Evolutionary conservation across 2,113 vertebrate genomes (phyloP).

Genomic region (Pristiophorus japonicus): DNA sequence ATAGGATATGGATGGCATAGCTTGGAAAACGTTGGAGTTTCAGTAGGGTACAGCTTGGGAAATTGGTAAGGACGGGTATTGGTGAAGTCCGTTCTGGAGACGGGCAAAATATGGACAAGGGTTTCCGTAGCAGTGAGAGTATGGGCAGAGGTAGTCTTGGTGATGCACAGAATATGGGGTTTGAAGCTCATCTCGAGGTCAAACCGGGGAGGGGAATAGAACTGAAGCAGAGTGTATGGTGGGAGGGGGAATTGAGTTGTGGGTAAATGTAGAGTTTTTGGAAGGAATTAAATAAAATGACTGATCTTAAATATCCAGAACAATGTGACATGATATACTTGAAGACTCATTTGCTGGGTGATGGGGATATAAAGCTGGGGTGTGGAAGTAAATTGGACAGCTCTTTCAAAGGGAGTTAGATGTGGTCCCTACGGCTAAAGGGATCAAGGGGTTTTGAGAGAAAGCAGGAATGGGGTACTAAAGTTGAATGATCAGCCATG

Average conservation of each 20-base stretch:
- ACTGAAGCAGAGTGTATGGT: neutral
- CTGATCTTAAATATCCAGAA: neutral
- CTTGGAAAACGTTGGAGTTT: neutral
- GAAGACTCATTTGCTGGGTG: no score
- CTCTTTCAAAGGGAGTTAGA: no score
- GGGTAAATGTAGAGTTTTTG: neutral
- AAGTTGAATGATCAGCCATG: no score
- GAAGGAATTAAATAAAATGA: neutral
- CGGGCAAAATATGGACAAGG: neutral
- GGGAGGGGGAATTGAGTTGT: no score
- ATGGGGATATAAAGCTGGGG: no score
- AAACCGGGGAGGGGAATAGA: neutral
- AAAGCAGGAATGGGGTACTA: no score
- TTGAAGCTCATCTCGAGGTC: neutral
- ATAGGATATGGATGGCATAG: neutral
- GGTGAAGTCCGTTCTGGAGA: neutral
- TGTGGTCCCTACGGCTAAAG: no score
- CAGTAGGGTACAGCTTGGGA: neutral
- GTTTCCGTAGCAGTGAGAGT: neutral
- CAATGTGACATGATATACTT: no score
- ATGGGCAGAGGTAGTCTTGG: neutral
- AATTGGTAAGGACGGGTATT: neutral
- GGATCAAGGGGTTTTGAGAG: no score
- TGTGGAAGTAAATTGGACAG: no score
- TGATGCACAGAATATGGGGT: neutral